phyloP scores from a whole-genome alignment of 2,113 vertebrate species.

The Rallus limicola region DNA sequence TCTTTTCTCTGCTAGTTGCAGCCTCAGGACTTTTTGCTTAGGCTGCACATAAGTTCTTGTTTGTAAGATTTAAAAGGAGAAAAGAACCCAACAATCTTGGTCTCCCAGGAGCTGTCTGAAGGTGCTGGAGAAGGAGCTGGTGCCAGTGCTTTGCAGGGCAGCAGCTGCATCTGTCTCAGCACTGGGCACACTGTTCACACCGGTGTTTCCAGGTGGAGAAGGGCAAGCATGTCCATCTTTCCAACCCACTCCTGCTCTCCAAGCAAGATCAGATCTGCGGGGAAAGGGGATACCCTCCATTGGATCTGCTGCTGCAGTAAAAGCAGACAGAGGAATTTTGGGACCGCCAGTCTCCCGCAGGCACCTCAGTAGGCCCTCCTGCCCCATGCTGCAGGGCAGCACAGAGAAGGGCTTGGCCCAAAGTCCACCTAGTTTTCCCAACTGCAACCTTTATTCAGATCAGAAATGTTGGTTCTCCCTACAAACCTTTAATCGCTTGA shows the following conservation, averaged over 20 bases:
- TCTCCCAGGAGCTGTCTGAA: not conserved
- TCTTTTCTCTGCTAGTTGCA: slow-evolving; percentile 8
- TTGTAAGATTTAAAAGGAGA: slow-evolving; percentile 14
- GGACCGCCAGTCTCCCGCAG: rapidly evolving
- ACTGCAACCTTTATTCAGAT: not conserved
- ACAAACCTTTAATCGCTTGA: not conserved
- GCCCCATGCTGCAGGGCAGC: rapidly evolving
- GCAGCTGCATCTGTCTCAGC: not conserved
- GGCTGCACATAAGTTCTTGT: slow-evolving; percentile 35
- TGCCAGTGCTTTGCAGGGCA: not conserved
- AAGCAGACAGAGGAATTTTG: not conserved
- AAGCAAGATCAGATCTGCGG: not conserved
- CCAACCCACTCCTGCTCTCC: not conserved
- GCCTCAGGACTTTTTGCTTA: slow-evolving; percentile 43
- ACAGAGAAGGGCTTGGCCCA: not conserved
- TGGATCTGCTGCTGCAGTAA: not conserved
- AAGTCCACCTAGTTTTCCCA: not conserved
- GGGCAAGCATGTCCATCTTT: not conserved
- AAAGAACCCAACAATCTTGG: not conserved
- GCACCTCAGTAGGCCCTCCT: rapidly evolving
- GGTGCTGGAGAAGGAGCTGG: not conserved
- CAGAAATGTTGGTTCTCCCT: not conserved
- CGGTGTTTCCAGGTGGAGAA: not conserved
- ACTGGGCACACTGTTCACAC: rapidly evolving
- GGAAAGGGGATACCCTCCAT: not conserved